A percentile compares a stretch with the other conserved stretches of the same genome.
Evolutionary conservation across 2,797 vertebrate genomes (phyloP).

Genomic region (Morelia viridis): DNA sequence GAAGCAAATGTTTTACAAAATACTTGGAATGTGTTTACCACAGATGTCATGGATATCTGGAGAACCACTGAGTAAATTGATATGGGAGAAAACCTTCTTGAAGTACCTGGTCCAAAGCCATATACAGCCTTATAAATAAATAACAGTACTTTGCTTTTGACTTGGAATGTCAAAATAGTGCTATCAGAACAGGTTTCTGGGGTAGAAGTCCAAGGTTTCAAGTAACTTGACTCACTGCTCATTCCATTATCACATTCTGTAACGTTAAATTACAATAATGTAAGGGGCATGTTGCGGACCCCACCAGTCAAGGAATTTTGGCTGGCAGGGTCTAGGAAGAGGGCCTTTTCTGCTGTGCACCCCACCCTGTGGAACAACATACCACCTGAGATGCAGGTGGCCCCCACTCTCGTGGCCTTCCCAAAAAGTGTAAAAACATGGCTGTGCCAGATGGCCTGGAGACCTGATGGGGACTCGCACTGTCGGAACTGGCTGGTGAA

Average conservation of each 20-base stretch:
- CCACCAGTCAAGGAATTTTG: no score
- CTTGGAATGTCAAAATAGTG: neutral
- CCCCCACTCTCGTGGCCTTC: no score
- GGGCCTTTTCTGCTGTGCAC: no score
- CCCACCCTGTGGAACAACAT: no score
- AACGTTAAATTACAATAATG: neutral
- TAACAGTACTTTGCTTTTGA: neutral
- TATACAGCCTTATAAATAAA: neutral
- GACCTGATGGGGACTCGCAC: no score
- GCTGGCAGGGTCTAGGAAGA: no score
- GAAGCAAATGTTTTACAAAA: neutral
- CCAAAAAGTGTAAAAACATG: no score
- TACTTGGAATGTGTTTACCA: neutral
- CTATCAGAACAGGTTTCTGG: neutral
- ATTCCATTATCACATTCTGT: neutral
- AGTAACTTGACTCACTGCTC: neutral
- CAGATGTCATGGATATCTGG: neutral
- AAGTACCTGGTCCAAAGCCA: neutral
- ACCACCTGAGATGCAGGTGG: no score
- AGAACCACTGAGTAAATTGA: neutral
- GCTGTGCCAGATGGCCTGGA: no score
- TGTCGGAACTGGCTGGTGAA: no score
- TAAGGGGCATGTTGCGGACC: neutral
- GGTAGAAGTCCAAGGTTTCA: neutral
- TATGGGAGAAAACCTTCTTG: neutral